Base-by-base conservation (phyloP, 2,797 vertebrate species). In the Meda fulgida region DNA sequence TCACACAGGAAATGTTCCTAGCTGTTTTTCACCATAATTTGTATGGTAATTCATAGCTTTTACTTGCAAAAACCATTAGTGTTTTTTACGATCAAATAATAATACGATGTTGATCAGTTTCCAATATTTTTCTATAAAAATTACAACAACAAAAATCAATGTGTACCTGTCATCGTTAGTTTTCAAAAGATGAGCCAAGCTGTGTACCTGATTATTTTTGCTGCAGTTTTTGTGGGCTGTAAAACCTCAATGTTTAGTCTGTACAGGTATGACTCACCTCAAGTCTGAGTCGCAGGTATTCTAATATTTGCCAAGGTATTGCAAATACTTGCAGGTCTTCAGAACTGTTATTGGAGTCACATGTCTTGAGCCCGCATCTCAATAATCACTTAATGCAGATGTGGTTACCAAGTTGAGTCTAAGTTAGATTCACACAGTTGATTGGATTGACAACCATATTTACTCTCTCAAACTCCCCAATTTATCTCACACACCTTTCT, bases 211-310 rank as follows among this genome's bases (percentile, higher is more conserved):
- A 26, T 82, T 71, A 63, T 46, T 82, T 60, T 23, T 65, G 31
- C 43, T 65, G 29, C 40, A 48, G 26, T 10, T 60, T 72, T 60
- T 43, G 36, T 72, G 69, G 40, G 38, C 80, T 82, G 69, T 43
- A 72, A 72, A 81, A 73, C 48, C 38, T 65, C 8, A 21, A 31
- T 19, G 26, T 73, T 58, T 71, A 60, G 26, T 21, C 38, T 60
- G 80, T 81, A 72, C 40, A 72, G 19, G 1, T 58, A 73, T 83
- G 71, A 83, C 81, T 83, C 81, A 66, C 31, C 21, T 83, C 23
- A 65, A 75, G 55, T 48, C 29, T 65, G 55, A 82, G 29, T 82
- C 29, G 13, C 81, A 36, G 53, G 53, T 63, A 82, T 48, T 73
- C 13, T 73, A 26, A 63, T 78, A 72, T 73, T 65, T 73, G 55